Evolutionary conservation across 2,888 invertebrate genomes (phyloP), one percentile per base, ranked within the genome.

Genomic region (Lucinisca nassula): DNA sequence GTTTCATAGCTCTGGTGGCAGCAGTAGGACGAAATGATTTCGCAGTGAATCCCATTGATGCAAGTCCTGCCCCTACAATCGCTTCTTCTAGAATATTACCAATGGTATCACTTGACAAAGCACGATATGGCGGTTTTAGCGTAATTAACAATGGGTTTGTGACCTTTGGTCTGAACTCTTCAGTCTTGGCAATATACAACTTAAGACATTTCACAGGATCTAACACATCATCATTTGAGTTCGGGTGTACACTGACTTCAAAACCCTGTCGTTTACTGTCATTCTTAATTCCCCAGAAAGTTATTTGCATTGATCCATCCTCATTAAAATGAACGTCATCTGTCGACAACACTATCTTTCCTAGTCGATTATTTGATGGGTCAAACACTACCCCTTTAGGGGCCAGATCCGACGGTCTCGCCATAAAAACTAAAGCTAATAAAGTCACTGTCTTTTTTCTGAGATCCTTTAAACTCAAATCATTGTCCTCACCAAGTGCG

Each of bases 211-310:
- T 8, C 3, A 75, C 61, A 27, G 81, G 75, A 51, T 81, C 75
- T 37, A 40, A 35, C 24, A 55, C 21, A 24, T 0, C 12, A 58
- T 74, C 58, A 49, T 61, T 40, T 27, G 30, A 32, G 32, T 40
- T 61, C 12, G 79, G 79, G 67, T 67, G 67, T 27, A 80, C 32
- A 30, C 8, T 45, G 0, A 84, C 74, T 35, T 84, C 79, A 51
- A 80, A 84, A 1, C 80, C 80, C 21, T 55, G 61, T 17, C 84
- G 27, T 12, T 55, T 49, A 24, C 55, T 74, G 37, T 84, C 84
- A 79, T 84, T 84, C 67, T 84, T 79, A 40, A 84, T 79, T n/a
- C 74, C 79, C 79, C 40, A 79, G 79, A 79, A 74, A 17, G 58
- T 79, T 45, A 84, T 35, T n/a, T 73, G 45, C 38, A 84, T 14